phyloP scores from a whole-genome alignment of 2,888 invertebrate genomes.

The Eupithecia tripunctaria region DNA sequence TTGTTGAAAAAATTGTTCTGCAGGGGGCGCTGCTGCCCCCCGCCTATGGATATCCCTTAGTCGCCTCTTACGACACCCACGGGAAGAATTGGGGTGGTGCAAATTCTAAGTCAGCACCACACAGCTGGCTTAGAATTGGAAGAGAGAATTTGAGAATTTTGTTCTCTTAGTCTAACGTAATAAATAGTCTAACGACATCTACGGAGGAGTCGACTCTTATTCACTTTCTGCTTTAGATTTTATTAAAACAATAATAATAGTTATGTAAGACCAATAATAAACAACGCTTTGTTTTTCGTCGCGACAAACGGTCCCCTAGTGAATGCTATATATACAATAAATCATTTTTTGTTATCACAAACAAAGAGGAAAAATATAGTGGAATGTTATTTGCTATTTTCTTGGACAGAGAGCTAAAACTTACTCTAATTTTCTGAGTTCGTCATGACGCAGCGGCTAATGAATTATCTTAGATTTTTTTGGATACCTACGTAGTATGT shows the following conservation, averaged over 20 bases:
- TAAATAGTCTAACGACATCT: too few relatives aligned
- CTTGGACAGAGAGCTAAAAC: not conserved
- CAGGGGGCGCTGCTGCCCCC: too few relatives aligned
- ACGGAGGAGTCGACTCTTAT: not conserved
- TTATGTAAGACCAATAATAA: not conserved
- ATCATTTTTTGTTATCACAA: not conserved
- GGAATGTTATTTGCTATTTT: not conserved
- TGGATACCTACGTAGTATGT: not conserved
- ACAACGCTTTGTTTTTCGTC: conserved; percentile 1
- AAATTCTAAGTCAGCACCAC: too few relatives aligned
- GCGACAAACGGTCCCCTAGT: not conserved
- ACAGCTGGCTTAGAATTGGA: too few relatives aligned
- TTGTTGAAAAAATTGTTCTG: too few relatives aligned
- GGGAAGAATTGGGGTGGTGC: too few relatives aligned
- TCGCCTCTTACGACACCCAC: too few relatives aligned
- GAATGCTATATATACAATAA: not conserved
- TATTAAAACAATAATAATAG: not conserved
- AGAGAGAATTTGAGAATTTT: too few relatives aligned
- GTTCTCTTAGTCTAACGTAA: too few relatives aligned
- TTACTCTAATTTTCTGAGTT: not conserved
- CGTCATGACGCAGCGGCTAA: not conserved
- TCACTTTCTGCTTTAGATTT: not conserved
- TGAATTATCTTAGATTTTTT: not conserved
- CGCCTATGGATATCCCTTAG: too few relatives aligned
- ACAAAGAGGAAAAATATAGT: conserved; percentile 1